These are phyloP conservation scores for Hirudo medicinalis DNA, from an alignment of 1,140 invertebrate genomes.

Conservation along the genomic window DNA sequence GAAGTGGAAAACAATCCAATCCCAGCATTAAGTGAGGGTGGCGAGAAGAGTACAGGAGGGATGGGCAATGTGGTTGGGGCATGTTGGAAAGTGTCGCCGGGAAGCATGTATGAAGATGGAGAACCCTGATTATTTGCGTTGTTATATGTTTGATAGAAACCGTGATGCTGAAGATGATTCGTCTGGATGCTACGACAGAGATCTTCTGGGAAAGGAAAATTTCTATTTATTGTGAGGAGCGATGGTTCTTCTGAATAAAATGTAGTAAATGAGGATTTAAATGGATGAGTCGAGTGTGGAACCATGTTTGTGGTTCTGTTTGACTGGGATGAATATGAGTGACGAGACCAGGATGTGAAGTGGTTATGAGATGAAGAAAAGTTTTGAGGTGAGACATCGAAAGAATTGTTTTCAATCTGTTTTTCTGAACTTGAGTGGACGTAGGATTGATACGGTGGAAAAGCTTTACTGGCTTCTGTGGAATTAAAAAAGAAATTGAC, in stretches of 20 bases:
- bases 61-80: background rate
- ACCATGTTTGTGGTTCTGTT: too few species aligned
- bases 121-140: background rate
- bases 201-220: constrained; percentile 2
- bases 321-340: too few species aligned
- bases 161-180: background rate
- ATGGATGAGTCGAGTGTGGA: too few species aligned
- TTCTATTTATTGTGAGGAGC: background rate
- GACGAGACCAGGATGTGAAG: too few species aligned
- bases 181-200: background rate
- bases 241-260: background rate
- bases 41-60: constrained; percentile 6
- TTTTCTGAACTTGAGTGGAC: too few species aligned
- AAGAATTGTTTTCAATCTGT: too few species aligned
- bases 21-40: background rate
- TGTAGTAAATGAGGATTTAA: too few species aligned
- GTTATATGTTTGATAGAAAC: background rate
- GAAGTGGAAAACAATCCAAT: background rate
- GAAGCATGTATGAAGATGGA: constrained; percentile 6
- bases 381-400: too few species aligned
- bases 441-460: too few species aligned
- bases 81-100: background rate
- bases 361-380: too few species aligned
- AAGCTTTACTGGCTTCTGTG: too few species aligned
- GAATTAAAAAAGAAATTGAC: too few species aligned